A percentile compares a stretch with the other conserved stretches of the same genome.
Conservation (phyloP, 2,113 vertebrate genomes). For the Hylia prasina region DNA sequence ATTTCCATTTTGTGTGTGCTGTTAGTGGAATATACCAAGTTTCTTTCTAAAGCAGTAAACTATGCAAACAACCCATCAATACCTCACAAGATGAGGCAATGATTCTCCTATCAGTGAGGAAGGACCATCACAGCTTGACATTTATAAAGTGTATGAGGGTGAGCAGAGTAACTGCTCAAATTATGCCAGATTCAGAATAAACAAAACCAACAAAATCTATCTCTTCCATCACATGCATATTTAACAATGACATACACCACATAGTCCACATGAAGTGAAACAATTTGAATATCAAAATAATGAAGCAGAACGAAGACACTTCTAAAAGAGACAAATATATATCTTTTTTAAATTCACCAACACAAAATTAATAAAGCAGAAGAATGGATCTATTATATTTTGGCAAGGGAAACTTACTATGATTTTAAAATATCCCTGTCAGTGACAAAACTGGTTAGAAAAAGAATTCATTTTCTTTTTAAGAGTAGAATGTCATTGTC, state of each 20-base stretch:
- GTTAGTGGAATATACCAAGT: not conserved
- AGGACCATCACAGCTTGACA: not conserved
- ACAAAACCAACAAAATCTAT: not conserved
- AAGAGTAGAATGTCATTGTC: not conserved
- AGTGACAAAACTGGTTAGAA: not conserved
- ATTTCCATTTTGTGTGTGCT: not conserved
- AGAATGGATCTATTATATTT: not conserved
- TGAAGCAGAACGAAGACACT: not conserved
- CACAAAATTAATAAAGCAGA: not conserved
- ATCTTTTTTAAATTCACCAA: not conserved
- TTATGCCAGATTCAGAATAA: not conserved
- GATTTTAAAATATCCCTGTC: not conserved
- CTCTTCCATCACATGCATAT: not conserved
- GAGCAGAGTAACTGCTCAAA: not conserved
- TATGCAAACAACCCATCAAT: not conserved
- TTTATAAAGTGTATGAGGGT: not conserved
- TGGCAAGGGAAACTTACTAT: not conserved
- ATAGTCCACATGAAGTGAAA: not conserved
- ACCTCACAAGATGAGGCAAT: not conserved
- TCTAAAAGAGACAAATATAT: not conserved
- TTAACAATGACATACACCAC: not conserved
- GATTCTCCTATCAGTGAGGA: not conserved
- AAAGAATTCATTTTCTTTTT: not conserved
- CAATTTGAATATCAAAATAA: not conserved
- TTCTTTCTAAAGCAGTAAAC: not conserved